A percentile compares a stretch with the other conserved stretches of the same genome.
Conservation (phyloP, 1,140 invertebrate species). For the Arctopsyche grandis region DNA sequence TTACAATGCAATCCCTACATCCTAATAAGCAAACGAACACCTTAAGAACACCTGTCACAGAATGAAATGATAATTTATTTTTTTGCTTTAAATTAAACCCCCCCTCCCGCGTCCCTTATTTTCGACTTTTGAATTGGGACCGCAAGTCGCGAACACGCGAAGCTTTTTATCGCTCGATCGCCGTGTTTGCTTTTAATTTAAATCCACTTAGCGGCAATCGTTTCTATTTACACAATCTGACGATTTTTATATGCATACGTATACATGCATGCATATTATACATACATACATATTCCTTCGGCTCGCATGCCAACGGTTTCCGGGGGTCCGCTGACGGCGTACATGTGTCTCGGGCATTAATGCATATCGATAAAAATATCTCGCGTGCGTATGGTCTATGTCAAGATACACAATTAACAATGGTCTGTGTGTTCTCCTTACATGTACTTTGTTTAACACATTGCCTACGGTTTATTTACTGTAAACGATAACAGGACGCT, state of each 20-base stretch:
- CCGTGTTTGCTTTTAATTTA: constrained; percentile 20
- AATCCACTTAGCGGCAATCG: neutral
- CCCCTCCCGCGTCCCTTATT: too few relatives aligned
- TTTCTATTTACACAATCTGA: constrained; percentile 17
- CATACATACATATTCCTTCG: neutral
- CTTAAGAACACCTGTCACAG: too few relatives aligned
- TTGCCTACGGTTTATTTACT: constrained; percentile 2
- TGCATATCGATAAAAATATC: constrained; percentile 36
- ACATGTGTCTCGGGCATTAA: constrained; percentile 28
- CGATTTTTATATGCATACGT: neutral
- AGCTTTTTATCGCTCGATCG: too few relatives aligned
- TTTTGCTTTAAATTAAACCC: too few relatives aligned
- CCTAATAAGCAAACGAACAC: too few relatives aligned
- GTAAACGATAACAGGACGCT: neutral
- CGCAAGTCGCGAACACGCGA: too few relatives aligned
- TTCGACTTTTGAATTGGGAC: too few relatives aligned
- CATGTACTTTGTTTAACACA: constrained; percentile 27
- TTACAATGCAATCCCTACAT: too few relatives aligned
- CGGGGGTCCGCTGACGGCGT: neutral
- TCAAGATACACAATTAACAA: constrained; percentile 30
- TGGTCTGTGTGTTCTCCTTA: constrained; percentile 3
- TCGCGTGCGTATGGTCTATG: constrained; percentile 30
- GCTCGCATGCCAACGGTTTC: neutral
- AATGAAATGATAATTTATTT: too few relatives aligned
- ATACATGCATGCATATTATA: neutral